Conservation (phyloP, 2,113 vertebrate species). For the Rynchops niger region DNA sequence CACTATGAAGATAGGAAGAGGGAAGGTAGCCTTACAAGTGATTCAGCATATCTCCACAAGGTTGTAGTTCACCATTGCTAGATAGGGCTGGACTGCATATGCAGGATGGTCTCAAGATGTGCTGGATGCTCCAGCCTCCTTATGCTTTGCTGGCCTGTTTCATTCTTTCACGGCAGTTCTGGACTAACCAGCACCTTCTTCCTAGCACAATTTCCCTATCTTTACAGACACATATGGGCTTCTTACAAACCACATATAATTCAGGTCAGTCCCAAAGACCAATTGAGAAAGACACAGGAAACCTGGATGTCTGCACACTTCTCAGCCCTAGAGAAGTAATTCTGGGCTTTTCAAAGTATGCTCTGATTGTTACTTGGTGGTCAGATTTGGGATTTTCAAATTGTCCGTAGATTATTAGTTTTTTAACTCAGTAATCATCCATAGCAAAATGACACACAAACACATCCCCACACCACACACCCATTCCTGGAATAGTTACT, state of each 20-base stretch:
- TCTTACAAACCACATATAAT: not conserved
- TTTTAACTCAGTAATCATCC: not conserved
- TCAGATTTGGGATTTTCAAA: not conserved
- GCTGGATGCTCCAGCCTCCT: not conserved
- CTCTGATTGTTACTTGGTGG: not conserved
- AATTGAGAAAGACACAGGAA: not conserved
- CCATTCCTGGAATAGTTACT: not conserved
- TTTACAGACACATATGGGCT: not conserved
- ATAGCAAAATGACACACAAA: not conserved
- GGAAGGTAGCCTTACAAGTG: not conserved
- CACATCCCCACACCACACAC: too few relatives aligned
- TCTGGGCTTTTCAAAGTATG: not conserved
- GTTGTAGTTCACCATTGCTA: not conserved
- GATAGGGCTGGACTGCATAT: too few relatives aligned
- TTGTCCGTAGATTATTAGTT: too few relatives aligned
- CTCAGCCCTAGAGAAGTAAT: not conserved
- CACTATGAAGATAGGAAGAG: not conserved
- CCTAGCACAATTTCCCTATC: not conserved
- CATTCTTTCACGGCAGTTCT: not conserved
- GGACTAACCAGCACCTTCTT: not conserved
- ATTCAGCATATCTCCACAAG: not conserved
- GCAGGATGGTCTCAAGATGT: not conserved
- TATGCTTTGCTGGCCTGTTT: not conserved
- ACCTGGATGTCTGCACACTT: not conserved
- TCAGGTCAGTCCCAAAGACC: not conserved